Evolutionary conservation across 2,888 invertebrate species (phyloP).

Genomic region (Glaucopsyche alexis): DNA sequence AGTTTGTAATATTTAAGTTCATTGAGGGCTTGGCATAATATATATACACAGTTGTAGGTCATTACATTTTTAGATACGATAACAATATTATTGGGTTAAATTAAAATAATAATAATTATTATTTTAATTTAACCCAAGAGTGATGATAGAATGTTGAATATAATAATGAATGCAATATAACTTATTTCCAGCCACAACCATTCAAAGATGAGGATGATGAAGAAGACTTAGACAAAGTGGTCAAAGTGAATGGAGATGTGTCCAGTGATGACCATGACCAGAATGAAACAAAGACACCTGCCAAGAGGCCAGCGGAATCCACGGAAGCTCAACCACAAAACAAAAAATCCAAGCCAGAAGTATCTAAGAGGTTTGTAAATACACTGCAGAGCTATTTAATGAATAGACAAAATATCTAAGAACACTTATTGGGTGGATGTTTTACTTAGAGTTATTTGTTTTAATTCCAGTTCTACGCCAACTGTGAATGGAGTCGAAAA

Average conservation of each 20-base stretch:
- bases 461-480: conserved; percentile 45
- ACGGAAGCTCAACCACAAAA: conserved; percentile 47
- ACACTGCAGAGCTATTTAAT: not conserved
- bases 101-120: too few species aligned
- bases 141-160: too few species aligned
- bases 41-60: too few species aligned
- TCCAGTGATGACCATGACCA: conserved; percentile 45
- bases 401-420: not conserved
- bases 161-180: too few species aligned
- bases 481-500: conserved; percentile 40
- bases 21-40: too few species aligned
- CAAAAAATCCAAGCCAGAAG: conserved; percentile 55
- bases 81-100: too few species aligned
- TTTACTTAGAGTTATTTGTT: not conserved
- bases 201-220: conserved; percentile 70
- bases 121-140: too few species aligned
- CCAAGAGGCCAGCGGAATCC: conserved; percentile 53
- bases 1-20: too few species aligned
- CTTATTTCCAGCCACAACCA: conserved; percentile 60
- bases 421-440: not conserved
- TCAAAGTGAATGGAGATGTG: conserved; percentile 54
- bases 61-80: too few species aligned
- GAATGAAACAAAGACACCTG: conserved; percentile 43
- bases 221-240: conserved; percentile 46
- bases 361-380: conserved; percentile 42